Evolutionary conservation across 92 coral and sea anemone genomes (phyloP).

Genomic region (Siderastrea siderea): DNA sequence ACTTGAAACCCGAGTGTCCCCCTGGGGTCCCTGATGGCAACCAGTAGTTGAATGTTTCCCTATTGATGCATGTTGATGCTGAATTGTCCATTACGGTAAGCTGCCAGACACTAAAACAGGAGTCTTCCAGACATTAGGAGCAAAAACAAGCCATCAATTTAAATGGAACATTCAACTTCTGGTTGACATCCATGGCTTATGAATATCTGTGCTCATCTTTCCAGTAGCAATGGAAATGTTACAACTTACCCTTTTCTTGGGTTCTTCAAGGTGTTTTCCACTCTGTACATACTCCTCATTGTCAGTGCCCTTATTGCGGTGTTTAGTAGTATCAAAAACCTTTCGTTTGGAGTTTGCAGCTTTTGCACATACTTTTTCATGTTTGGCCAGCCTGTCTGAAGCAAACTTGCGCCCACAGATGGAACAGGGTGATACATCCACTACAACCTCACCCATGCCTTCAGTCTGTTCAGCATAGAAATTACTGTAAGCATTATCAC

Average conservation of each 20-base stretch:
- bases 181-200: too few species aligned
- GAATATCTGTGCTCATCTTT: background rate
- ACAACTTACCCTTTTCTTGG: constrained; percentile 71
- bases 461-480: constrained; percentile 72
- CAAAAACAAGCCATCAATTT: too few species aligned
- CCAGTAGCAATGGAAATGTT: background rate
- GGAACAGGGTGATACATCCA: constrained; percentile 80
- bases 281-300: constrained; percentile 78
- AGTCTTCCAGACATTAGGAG: too few species aligned
- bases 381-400: constrained; percentile 83
- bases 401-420: constrained; percentile 97
- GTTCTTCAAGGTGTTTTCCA: constrained; percentile 75
- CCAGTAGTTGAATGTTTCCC: too few species aligned
- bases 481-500: constrained; percentile 53
- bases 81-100: too few species aligned
- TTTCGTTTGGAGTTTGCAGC: constrained; percentile 82
- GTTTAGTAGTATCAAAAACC: constrained; percentile 83
- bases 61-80: too few species aligned
- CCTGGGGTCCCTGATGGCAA: too few species aligned
- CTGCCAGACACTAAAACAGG: too few species aligned
- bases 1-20: too few species aligned
- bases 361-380: constrained; percentile 88
- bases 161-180: too few species aligned
- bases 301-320: constrained; percentile 89
- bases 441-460: constrained; percentile 27